A percentile compares a stretch with the other conserved stretches of the same genome.
phyloP scores from a whole-genome alignment of 2,797 vertebrate species.

The Peromyscus attwateri region DNA sequence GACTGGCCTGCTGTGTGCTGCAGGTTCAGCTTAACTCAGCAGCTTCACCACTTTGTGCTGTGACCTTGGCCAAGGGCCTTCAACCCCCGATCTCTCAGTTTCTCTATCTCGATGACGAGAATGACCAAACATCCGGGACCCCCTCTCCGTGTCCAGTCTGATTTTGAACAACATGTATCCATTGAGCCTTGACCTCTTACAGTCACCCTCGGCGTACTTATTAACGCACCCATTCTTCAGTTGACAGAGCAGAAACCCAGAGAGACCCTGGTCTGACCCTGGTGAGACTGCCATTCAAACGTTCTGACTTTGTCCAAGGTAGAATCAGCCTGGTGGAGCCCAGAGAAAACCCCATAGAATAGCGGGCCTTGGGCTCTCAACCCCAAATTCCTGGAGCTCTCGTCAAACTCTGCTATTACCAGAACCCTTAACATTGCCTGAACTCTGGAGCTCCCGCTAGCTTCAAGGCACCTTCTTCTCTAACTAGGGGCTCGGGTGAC shows the following conservation, averaged over 20 bases:
- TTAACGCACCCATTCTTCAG: neutral
- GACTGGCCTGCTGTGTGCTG: accelerated
- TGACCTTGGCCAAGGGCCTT: neutral
- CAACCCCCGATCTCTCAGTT: neutral
- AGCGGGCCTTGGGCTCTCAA: accelerated
- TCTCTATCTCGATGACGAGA: neutral
- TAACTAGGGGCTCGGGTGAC: neutral
- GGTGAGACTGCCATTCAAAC: neutral
- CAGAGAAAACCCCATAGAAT: neutral
- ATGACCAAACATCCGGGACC: neutral
- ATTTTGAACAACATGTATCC: neutral
- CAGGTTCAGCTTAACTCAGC: neutral
- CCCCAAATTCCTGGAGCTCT: accelerated
- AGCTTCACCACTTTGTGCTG: neutral
- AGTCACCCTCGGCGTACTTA: accelerated
- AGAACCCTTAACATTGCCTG: accelerated
- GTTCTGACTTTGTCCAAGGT: neutral
- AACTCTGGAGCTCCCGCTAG: accelerated
- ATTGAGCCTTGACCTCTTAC: neutral
- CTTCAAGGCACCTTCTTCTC: neutral
- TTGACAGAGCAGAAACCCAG: neutral
- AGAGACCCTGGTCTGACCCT: neutral
- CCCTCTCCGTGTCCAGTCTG: neutral
- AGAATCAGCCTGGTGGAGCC: neutral
- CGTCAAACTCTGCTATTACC: accelerated